Conservation (phyloP, 2,888 invertebrate species). For the Stenchaetothrips biformis region DNA sequence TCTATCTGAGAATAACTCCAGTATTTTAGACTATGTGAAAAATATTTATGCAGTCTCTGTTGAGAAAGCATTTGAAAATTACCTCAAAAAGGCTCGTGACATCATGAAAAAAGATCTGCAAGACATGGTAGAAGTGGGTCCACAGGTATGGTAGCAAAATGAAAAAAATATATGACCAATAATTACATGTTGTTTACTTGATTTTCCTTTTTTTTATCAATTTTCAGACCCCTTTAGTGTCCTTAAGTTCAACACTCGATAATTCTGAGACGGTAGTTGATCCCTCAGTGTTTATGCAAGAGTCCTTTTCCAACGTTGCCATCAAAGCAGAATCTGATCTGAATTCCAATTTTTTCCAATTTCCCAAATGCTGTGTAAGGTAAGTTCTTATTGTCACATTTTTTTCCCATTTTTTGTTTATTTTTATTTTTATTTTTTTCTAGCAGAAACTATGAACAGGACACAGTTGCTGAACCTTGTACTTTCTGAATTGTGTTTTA, state of each 20-base stretch:
- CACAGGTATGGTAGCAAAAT: no score
- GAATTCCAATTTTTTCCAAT: background rate
- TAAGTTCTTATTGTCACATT: background rate
- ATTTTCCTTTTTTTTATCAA: background rate
- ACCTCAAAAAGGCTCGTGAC: constrained; percentile 60
- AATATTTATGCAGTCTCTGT: constrained; percentile 72
- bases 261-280: background rate
- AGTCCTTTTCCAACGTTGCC: background rate
- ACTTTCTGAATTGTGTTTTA: constrained; percentile 34
- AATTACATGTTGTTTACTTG: background rate
- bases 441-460: no score
- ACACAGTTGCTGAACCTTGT: no score
- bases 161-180: no score
- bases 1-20: constrained; percentile 53
- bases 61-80: constrained; percentile 67
- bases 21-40: constrained; percentile 63
- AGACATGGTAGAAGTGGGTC: constrained; percentile 55
- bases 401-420: no score
- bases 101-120: constrained; percentile 80
- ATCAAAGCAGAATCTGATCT: background rate
- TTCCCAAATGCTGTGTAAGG: background rate
- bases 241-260: background rate
- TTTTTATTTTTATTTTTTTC: background rate
- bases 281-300: background rate
- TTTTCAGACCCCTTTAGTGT: background rate